Percentiles rank a stretch among this genome's conserved stretches.
phyloP scores from a whole-genome alignment of 2,797 vertebrate species.

The Poecile montanus region DNA sequence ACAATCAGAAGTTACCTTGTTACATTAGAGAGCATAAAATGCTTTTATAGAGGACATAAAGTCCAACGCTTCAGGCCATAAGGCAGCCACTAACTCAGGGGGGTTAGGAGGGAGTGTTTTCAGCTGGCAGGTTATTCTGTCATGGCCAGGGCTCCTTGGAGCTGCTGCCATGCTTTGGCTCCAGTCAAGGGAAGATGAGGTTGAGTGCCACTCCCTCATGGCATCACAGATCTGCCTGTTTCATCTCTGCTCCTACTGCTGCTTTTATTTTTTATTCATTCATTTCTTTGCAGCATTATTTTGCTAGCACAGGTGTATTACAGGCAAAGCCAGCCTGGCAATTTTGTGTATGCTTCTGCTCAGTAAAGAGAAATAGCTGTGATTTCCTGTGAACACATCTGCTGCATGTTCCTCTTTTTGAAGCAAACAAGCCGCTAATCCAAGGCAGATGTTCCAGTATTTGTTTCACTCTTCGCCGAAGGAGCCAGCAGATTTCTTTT shows the following conservation, averaged over 20 bases:
- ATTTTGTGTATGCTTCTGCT: neutral
- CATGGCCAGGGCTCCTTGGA: neutral
- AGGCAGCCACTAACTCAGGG: neutral
- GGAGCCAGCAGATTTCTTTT: neutral
- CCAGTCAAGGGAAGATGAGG: accelerated
- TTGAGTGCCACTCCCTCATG: accelerated
- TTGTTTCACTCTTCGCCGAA: neutral
- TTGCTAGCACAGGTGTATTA: neutral
- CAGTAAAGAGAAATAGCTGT: neutral
- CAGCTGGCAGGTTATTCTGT: neutral
- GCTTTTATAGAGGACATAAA: constrained; percentile 31
- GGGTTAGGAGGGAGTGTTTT: neutral
- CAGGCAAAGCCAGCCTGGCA: neutral
- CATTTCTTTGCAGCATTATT: neutral
- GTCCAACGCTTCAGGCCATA: neutral
- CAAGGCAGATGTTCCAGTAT: neutral
- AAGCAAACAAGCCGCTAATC: neutral
- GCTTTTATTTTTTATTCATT: neutral
- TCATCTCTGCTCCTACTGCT: neutral
- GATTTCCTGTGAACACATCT: neutral
- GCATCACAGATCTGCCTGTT: too few species aligned
- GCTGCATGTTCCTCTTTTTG: neutral
- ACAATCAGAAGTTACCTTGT: neutral
- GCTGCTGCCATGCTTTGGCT: neutral
- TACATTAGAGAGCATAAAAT: constrained; percentile 9